phyloP scores from a whole-genome alignment of 2,797 vertebrate genomes.

The Onychomys arenicola region DNA sequence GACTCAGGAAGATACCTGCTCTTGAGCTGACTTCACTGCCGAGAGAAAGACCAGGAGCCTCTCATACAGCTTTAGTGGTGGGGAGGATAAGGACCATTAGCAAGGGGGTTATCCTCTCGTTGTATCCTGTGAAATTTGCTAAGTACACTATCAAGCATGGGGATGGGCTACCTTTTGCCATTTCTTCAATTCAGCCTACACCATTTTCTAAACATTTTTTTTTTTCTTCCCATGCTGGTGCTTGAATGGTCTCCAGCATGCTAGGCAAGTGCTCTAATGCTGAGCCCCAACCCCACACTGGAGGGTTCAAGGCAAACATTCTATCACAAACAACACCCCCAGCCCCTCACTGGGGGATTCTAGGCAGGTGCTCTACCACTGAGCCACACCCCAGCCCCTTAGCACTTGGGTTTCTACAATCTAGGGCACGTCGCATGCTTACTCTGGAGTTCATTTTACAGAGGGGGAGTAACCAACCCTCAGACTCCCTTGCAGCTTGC shows the following conservation, averaged over 20 bases:
- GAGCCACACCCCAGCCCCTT: too few relatives aligned
- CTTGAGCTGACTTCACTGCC: neutral
- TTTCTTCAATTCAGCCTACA: neutral
- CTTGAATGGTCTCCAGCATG: neutral
- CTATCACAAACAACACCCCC: neutral
- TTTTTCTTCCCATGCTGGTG: neutral
- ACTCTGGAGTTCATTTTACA: neutral
- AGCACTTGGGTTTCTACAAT: neutral
- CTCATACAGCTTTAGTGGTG: neutral
- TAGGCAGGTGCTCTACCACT: neutral
- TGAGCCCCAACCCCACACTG: neutral
- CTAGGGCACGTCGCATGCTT: accelerated
- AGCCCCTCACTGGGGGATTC: neutral
- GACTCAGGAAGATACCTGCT: neutral
- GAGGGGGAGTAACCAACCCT: neutral
- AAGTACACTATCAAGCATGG: too few relatives aligned
- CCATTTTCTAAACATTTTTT: neutral
- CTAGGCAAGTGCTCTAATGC: neutral
- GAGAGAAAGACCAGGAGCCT: neutral
- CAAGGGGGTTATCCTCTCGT: neutral
- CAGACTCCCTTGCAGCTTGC: neutral
- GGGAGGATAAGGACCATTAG: neutral
- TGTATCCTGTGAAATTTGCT: neutral
- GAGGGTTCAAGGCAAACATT: neutral
- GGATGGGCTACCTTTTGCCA: neutral